phyloP scores from a whole-genome alignment of 2,113 vertebrate genomes.

The Solenodon paradoxus region DNA sequence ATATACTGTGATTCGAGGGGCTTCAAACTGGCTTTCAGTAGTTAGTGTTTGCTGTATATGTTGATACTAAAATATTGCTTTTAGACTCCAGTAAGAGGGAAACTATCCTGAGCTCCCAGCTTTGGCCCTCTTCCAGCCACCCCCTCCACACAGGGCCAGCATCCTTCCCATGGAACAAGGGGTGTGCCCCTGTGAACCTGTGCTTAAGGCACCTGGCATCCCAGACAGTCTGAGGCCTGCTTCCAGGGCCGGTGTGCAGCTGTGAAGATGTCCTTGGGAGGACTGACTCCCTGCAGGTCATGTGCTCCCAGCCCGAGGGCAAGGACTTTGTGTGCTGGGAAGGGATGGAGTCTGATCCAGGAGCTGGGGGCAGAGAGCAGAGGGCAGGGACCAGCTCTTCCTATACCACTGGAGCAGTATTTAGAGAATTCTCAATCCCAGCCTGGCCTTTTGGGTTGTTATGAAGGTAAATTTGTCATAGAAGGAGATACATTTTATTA shows the following conservation, averaged over 20 bases:
- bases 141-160: not conserved
- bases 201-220: not conserved
- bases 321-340: not conserved
- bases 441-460: not conserved
- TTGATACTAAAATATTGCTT: not conserved
- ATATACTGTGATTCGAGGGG: not conserved
- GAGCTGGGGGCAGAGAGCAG: not conserved
- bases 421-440: slow-evolving; percentile 2
- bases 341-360: not conserved
- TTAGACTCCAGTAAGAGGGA: not conserved
- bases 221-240: not conserved
- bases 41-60: not conserved
- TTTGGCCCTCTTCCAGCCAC: not conserved
- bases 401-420: not conserved
- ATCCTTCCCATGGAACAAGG: not conserved
- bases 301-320: not conserved
- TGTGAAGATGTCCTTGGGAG: not conserved
- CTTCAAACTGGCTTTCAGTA: not conserved
- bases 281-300: not conserved
- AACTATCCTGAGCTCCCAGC: not conserved
- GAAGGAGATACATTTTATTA: not conserved
- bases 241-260: not conserved
- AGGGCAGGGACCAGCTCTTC: not conserved
- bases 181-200: not conserved
- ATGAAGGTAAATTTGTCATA: not conserved